Evolutionary conservation across 2,888 invertebrate species (phyloP).

Genomic region (Autographa gamma): DNA sequence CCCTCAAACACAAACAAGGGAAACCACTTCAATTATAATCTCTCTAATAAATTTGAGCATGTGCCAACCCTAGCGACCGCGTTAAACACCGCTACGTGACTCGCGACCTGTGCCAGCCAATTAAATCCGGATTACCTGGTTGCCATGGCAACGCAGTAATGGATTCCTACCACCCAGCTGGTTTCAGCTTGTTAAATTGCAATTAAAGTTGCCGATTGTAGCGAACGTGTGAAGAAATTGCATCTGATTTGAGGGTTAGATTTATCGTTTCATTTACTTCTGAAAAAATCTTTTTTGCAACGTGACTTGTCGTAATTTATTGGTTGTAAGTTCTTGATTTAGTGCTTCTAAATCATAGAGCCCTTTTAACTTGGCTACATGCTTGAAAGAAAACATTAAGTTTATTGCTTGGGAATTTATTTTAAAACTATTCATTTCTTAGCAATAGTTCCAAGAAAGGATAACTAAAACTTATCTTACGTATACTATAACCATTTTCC

Average conservation of each 20-base stretch:
- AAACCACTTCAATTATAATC: constrained; percentile 5
- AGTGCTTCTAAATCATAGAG: too few species aligned
- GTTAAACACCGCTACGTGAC: constrained; percentile 54
- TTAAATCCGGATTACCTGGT: constrained; percentile 59
- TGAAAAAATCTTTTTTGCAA: too few species aligned
- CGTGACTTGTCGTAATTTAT: background rate
- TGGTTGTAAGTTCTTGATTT: background rate
- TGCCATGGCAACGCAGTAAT: constrained; percentile 49
- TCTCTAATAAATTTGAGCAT: constrained; percentile 3
- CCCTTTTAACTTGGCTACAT: background rate
- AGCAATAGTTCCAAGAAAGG: too few species aligned
- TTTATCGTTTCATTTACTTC: background rate
- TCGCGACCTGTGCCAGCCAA: constrained; percentile 58
- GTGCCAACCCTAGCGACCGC: constrained; percentile 31
- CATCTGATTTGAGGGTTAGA: constrained; percentile 1
- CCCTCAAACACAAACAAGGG: background rate
- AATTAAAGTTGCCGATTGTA: constrained; percentile 42
- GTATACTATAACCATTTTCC: too few species aligned
- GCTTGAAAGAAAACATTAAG: background rate
- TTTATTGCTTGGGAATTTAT: too few species aligned
- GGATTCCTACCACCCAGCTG: constrained; percentile 46
- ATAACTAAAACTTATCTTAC: too few species aligned
- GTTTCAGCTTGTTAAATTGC: constrained; percentile 45
- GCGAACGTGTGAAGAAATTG: constrained; percentile 6
- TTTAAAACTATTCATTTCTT: too few species aligned